A percentile compares a stretch with the other conserved stretches of the same genome.
These are phyloP conservation scores for Luidia sarsii DNA, from an alignment of 53 echinoderm and acorn worm species.

Conservation along the genomic window DNA sequence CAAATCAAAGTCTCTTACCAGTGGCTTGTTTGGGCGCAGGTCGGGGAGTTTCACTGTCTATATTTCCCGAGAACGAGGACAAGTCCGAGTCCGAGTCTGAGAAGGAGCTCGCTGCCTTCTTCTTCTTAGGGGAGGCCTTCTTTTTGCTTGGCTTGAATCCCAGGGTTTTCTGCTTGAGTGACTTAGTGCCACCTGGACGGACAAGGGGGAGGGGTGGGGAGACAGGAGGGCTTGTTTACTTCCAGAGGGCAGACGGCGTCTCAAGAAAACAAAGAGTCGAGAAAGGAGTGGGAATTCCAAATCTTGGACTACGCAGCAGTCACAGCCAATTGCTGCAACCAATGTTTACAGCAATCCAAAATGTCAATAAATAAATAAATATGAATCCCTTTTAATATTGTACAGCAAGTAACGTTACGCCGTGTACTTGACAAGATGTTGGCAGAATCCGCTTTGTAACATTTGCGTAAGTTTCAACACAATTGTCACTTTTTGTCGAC, in stretches of 20 bases:
- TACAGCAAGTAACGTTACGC: too few relatives aligned
- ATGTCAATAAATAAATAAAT: too few relatives aligned
- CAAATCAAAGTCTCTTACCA: slow-evolving; percentile 11
- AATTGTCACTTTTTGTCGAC: too few relatives aligned
- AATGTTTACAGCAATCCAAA: too few relatives aligned
- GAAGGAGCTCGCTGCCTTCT: slow-evolving; percentile 22
- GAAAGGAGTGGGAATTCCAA: too few relatives aligned
- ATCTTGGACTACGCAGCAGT: too few relatives aligned
- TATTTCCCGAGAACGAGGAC: not conserved
- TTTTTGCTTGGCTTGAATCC: slow-evolving; percentile 71
- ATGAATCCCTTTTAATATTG: too few relatives aligned
- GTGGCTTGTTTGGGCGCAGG: slow-evolving; percentile 15
- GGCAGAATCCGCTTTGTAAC: too few relatives aligned
- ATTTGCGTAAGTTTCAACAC: too few relatives aligned
- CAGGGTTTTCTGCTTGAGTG: slow-evolving; percentile 70
- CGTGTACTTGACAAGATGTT: too few relatives aligned
- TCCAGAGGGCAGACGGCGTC: not conserved
- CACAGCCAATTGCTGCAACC: too few relatives aligned
- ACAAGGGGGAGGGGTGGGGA: not conserved
- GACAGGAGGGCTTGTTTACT: slow-evolving; percentile 49
- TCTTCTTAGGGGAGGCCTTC: slow-evolving; percentile 31
- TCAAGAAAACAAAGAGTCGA: too few relatives aligned
- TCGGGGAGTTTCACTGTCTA: not conserved
- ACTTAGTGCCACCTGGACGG: slow-evolving; percentile 53
- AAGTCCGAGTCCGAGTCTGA: slow-evolving; percentile 50